phyloP scores from a whole-genome alignment of 2,113 vertebrate genomes.

The Otus sunia region DNA sequence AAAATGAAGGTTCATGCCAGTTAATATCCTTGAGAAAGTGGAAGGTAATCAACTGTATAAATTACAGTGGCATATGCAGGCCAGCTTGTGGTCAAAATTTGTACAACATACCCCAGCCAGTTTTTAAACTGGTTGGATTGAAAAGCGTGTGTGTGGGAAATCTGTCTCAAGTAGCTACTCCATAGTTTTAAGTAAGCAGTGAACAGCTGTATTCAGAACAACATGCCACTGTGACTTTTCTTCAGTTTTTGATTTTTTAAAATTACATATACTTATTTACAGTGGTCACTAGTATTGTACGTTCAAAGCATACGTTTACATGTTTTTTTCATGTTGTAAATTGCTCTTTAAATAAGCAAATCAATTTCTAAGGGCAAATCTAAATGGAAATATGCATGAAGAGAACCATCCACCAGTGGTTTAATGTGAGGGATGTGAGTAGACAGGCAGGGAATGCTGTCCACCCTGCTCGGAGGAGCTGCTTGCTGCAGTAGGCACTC shows the following conservation, averaged over 20 bases:
- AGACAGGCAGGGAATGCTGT: background rate
- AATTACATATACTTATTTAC: background rate
- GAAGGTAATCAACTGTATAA: conserved; percentile 52
- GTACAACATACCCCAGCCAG: background rate
- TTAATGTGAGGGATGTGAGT: background rate
- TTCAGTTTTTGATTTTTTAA: background rate
- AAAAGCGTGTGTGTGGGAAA: background rate
- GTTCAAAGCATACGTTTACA: background rate
- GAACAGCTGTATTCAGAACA: background rate
- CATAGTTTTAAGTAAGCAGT: background rate
- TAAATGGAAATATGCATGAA: background rate
- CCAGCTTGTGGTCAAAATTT: conserved; percentile 43
- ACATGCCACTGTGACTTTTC: background rate
- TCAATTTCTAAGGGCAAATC: background rate
- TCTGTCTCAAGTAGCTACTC: background rate
- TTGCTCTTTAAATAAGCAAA: background rate
- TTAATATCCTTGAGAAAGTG: conserved; percentile 44
- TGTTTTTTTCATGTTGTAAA: background rate
- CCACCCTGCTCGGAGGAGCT: background rate
- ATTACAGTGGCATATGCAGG: conserved; percentile 48
- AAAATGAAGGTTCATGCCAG: conserved; percentile 18
- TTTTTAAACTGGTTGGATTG: background rate
- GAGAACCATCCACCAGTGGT: background rate
- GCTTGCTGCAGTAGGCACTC: background rate
- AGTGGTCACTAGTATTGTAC: background rate